Percentiles rank a stretch among this genome's conserved stretches.
phyloP scores from a whole-genome alignment of 2,113 vertebrate genomes.

The Callorhinus ursinus region DNA sequence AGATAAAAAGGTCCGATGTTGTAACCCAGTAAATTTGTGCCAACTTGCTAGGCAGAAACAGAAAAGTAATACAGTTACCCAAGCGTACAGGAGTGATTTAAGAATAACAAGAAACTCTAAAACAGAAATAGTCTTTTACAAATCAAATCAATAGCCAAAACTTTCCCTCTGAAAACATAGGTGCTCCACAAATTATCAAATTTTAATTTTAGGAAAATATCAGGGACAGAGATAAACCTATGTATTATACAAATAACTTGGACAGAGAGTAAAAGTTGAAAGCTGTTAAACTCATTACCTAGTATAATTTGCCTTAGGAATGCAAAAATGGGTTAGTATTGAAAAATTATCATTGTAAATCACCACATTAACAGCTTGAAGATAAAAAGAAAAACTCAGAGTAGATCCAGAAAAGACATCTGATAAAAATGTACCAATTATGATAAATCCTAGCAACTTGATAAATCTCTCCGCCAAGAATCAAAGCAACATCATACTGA shows the following conservation, averaged over 20 bases:
- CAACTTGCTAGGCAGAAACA: not conserved
- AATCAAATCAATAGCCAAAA: not conserved
- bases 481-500: not conserved
- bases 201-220: not conserved
- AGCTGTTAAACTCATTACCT: not conserved
- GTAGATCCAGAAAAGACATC: not conserved
- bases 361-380: not conserved
- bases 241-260: not conserved
- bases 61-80: not conserved
- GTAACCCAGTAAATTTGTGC: not conserved
- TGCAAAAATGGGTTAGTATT: not conserved
- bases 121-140: not conserved
- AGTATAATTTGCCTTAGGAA: not conserved
- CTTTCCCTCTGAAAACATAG: not conserved
- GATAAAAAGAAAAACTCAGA: not conserved
- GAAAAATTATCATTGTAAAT: not conserved
- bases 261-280: not conserved
- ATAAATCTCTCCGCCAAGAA: slow-evolving; percentile 7
- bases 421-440: not conserved
- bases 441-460: not conserved
- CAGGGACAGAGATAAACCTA: not conserved
- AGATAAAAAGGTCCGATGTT: not conserved
- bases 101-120: not conserved
- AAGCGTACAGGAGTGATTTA: not conserved
- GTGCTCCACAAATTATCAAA: not conserved